Evolutionary conservation across 2,797 vertebrate species (phyloP).

Genomic region (Chelon labrosus): DNA sequence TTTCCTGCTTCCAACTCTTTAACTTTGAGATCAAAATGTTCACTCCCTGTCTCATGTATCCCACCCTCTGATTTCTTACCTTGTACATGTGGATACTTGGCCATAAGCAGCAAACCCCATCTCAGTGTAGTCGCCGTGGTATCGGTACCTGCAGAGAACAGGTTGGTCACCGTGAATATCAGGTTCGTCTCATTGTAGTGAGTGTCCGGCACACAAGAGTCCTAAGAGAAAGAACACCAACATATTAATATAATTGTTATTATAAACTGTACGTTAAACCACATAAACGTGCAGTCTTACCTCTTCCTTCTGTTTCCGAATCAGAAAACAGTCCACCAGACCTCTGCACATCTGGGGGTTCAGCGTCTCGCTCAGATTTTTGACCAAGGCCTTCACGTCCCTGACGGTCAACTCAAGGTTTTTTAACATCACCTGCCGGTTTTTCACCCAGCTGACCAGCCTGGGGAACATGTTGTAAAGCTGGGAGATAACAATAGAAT

Average conservation of each 20-base stretch:
- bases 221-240: constrained; percentile 33
- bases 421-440: constrained; percentile 18
- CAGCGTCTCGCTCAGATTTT: constrained; percentile 59
- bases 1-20: too few relatives aligned
- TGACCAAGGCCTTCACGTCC: constrained; percentile 45
- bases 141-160: constrained; percentile 82
- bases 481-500: constrained; percentile 36
- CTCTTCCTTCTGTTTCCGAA: constrained; percentile 60
- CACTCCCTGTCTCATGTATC: too few relatives aligned
- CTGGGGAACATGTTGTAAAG: constrained; percentile 75
- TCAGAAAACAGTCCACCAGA: constrained; percentile 72
- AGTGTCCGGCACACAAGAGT: constrained; percentile 27
- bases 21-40: too few relatives aligned
- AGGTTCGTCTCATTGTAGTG: constrained; percentile 71
- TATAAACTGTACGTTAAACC: neutral
- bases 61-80: constrained; percentile 49
- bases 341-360: constrained; percentile 59
- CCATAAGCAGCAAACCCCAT: constrained; percentile 80
- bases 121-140: constrained; percentile 75
- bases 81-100: constrained; percentile 80
- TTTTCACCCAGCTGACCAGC: constrained; percentile 53
- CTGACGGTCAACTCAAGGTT: fast-evolving
- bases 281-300: constrained; percentile 6
- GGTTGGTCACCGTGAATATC: constrained; percentile 49
- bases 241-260: neutral